Evolutionary conservation across 2,888 invertebrate species (phyloP), one percentile per base, ranked within the genome.

Genomic region (Thelaira solivaga): DNA sequence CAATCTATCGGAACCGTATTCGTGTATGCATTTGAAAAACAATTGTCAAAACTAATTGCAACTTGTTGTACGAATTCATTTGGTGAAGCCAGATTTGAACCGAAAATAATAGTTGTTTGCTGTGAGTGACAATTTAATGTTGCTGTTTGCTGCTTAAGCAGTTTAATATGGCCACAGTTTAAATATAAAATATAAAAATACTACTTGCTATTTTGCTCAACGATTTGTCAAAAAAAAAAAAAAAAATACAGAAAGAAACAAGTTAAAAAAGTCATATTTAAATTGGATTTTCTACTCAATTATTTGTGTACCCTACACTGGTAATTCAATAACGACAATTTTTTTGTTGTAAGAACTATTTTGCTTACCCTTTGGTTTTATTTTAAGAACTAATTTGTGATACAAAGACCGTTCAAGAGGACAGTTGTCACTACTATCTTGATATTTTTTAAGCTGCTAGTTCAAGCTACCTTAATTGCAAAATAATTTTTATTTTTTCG

Each of bases 41-140:
- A 67, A 77, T 67, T 62, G 61, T 62, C 67, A 73, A 78, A 64
- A 59, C 51, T 68, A 73, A 64, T 62, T 62, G 62, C n/a, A 73
- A 64, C 36, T 41, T 64, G 29, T 64, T 49, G 68, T 43, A 36
- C 13, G 26, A 41, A 39, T 74, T 62, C 34, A 57, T 26, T 62
- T 39, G 24, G 64, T 36, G 39, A 20, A 29, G 36, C 3, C 26
- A 18, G 59, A 11, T 29, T 53, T 53, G 16, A 45, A 26, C 43
- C 4, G 18, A 49, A 53, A 31, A 68, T n/a, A 59, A 31, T 53
- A 20, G 73, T 68, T 73, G 64, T 73, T 57, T 36, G 34, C 59
- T 78, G n/a, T 64, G 73, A 73, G 64, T 69, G 77, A 78, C 73
- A 74, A 26, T 65, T 78, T 65, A 69, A 69, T 78, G 73, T 41